These are phyloP conservation scores for Papilio elwesi DNA, from an alignment of 2,888 invertebrate genomes.

Conservation along the genomic window DNA sequence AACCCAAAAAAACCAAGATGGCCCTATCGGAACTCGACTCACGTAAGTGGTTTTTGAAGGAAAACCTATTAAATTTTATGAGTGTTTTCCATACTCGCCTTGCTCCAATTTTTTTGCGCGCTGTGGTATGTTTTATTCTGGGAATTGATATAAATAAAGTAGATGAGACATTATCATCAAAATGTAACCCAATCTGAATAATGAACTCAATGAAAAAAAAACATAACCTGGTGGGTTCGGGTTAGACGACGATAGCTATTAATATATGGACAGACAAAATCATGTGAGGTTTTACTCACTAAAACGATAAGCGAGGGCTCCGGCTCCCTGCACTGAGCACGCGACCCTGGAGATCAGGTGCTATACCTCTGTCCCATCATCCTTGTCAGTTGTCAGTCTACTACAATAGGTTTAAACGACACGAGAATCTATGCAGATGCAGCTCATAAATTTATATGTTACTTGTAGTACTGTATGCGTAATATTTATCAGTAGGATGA, in stretches of 20 bases:
- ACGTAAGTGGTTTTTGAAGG: constrained; percentile 79
- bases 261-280: too few relatives aligned
- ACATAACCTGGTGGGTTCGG: not conserved
- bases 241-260: not conserved
- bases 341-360: too few relatives aligned
- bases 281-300: too few relatives aligned
- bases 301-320: too few relatives aligned
- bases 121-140: constrained; percentile 56
- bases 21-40: constrained; percentile 67
- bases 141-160: constrained; percentile 49
- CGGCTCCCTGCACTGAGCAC: too few relatives aligned
- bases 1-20: constrained; percentile 61
- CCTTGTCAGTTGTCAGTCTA: too few relatives aligned
- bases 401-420: not conserved
- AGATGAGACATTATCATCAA: constrained; percentile 51
- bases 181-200: not conserved
- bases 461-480: not conserved
- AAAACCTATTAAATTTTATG: constrained; percentile 83
- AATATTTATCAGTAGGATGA: constrained; percentile 20
- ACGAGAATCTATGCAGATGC: not conserved
- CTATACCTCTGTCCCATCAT: too few relatives aligned
- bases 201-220: not conserved
- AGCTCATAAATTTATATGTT: not conserved
- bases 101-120: constrained; percentile 79
- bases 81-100: constrained; percentile 78